These are phyloP conservation scores for Arge pagana DNA, from an alignment of 2,888 invertebrate genomes.

Conservation along the genomic window DNA sequence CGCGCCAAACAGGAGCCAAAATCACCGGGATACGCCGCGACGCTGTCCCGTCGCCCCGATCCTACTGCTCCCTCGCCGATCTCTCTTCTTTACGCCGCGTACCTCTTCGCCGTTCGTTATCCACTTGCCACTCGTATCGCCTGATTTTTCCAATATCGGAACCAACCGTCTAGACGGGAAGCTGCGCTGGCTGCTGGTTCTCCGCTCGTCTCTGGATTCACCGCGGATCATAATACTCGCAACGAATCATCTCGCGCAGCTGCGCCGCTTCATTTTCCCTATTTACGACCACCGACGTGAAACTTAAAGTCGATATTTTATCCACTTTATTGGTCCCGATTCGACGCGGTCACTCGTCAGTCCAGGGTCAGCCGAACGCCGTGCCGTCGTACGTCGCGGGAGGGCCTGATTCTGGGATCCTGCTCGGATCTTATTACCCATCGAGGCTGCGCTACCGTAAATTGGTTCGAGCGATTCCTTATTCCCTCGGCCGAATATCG, in stretches of 20 bases:
- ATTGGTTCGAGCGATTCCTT: too few relatives aligned
- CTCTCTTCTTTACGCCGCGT: background rate
- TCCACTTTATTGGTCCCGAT: slow-evolving; percentile 28
- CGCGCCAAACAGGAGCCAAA: slow-evolving; percentile 14
- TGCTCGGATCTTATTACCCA: too few relatives aligned
- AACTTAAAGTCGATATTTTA: slow-evolving; percentile 29
- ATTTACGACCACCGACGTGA: slow-evolving; percentile 28
- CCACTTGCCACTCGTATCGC: too few relatives aligned
- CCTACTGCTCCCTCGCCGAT: background rate
- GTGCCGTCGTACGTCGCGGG: too few relatives aligned
- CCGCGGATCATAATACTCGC: slow-evolving; percentile 21
- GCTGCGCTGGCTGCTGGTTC: background rate
- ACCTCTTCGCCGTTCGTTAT: slow-evolving; percentile 12
- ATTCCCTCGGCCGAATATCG: too few relatives aligned
- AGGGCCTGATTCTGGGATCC: too few relatives aligned
- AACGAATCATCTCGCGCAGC: slow-evolving; percentile 17
- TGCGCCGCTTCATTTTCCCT: slow-evolving; percentile 3
- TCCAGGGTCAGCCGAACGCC: background rate
- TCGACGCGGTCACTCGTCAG: slow-evolving; percentile 26
- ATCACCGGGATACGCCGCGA: slow-evolving; percentile 14
- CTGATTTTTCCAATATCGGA: slow-evolving; percentile 9
- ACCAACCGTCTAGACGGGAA: background rate
- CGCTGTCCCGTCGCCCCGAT: slow-evolving; percentile 6
- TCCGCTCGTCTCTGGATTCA: slow-evolving; percentile 15
- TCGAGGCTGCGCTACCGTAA: too few relatives aligned